Base-by-base conservation (phyloP, 2,113 vertebrate genomes). In the Asarcornis scutulata region DNA sequence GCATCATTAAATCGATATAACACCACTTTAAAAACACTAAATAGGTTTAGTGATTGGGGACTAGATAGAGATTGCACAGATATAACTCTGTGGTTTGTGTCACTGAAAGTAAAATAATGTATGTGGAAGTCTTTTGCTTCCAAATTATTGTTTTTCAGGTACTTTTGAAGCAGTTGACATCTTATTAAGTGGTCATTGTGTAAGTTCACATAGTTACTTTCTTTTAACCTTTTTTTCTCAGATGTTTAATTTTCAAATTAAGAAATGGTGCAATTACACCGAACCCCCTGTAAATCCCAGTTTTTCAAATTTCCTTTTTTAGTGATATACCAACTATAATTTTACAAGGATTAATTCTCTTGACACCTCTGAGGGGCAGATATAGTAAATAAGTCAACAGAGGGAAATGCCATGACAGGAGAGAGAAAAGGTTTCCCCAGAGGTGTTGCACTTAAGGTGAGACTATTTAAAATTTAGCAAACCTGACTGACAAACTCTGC, bases 1-100 rank as follows among this genome's bases (percentile, higher is more conserved):
- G n/a, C 91, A 92, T 97, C 75, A 95, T 97, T 97, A 98, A 96
- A 91, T 95, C 78, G 93, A 80, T 94, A 75, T 81, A 91, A 75
- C 34, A 79, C 10, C 77, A 74, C 60, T 95, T 97, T 71, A 90
- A 91, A 91, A 94, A 88, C 44, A 87, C 34, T 88, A 92, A 96
- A 67, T 46, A 91, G 17, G 80, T 82, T 95, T 95, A 92, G 67
- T 91, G 56, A 88, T 40, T 95, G 52, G 16, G 13, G 80, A 79
- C 59, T 60, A 83, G 17, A 89, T 44, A 92, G 64, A 7, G 9
- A 81, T 2, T 36, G 8, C 60, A 46, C 16, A 9, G 2, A 52
- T 81, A 32, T 88, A 29, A 80, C 8, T 56, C 73, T 59, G 29
- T 77, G 17, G 82, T 90, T 91, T 76, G 13, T 62, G 84, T 83